phyloP scores from a whole-genome alignment of 2,113 vertebrate species.

The Perca flavescens region DNA sequence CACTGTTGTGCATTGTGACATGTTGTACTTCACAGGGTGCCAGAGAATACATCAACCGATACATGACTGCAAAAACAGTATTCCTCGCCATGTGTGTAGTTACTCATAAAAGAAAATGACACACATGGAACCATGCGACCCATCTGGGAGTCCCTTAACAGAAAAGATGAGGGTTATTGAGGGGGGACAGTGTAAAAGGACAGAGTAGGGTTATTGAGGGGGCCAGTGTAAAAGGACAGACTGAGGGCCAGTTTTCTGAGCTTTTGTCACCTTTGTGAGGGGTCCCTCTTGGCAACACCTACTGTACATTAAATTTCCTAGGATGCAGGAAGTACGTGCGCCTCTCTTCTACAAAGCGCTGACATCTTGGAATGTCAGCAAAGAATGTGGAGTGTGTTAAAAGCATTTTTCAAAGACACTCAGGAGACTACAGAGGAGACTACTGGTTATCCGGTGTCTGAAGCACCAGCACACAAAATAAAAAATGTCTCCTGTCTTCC shows the following conservation, averaged over 20 bases:
- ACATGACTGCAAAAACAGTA: conserved; percentile 19
- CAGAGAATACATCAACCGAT: conserved; percentile 17
- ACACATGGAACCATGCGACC: conserved; percentile 3
- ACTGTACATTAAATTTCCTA: conserved; percentile 60
- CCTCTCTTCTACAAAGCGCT: conserved; percentile 63
- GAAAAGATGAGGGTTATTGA: conserved; percentile 20
- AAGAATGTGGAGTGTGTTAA: conserved; percentile 53
- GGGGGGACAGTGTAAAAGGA: conserved; percentile 33
- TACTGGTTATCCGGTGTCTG: conserved; percentile 63
- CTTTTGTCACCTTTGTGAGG: conserved; percentile 64
- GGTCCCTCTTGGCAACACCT: conserved; percentile 56
- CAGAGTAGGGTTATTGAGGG: conserved; percentile 1
- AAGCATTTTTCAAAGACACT: conserved; percentile 72
- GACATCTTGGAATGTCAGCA: conserved; percentile 64
- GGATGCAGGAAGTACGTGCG: conserved; percentile 56
- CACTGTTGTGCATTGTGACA: conserved; percentile 41
- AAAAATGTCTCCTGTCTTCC: conserved; percentile 81
- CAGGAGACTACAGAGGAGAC: conserved; percentile 62
- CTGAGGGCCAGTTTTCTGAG: conserved; percentile 36
- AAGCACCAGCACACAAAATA: conserved; percentile 71
- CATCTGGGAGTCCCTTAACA: conserved; percentile 18
- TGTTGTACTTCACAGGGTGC: conserved; percentile 10
- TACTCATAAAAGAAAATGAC: conserved; percentile 11
- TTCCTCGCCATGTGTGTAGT: neutral
- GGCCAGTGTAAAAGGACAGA: conserved; percentile 30